phyloP scores from a whole-genome alignment of 2,888 invertebrate genomes.

The Anoplius nigerrimus region DNA sequence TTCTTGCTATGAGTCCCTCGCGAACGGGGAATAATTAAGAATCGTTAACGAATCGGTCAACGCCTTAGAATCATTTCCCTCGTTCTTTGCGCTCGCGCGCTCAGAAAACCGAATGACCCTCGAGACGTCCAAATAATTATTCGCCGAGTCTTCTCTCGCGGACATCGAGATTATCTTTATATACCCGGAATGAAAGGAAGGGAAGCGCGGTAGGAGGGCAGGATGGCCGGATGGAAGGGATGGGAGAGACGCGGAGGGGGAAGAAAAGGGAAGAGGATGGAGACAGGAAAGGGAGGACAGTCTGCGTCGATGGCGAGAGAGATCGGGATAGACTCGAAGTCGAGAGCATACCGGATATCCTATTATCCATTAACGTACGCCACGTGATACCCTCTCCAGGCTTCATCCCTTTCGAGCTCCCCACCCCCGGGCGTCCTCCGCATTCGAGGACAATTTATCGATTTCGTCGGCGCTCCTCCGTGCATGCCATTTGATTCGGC shows the following conservation, averaged over 20 bases:
- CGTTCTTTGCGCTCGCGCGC: conserved; percentile 11
- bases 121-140: conserved; percentile 47
- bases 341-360: conserved; percentile 55
- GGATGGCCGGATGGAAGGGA: no score
- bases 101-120: conserved; percentile 29
- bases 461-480: conserved; percentile 49
- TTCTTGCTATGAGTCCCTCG: no score
- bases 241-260: conserved; percentile 1
- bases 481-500: conserved; percentile 43
- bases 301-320: neutral
- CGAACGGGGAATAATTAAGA: no score
- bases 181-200: conserved; percentile 38
- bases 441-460: conserved; percentile 48
- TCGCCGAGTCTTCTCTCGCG: conserved; percentile 27
- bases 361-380: conserved; percentile 61
- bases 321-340: neutral
- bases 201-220: conserved; percentile 19
- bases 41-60: no score
- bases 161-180: conserved; percentile 49
- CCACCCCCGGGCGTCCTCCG: conserved; percentile 10
- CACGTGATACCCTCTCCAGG: conserved; percentile 44
- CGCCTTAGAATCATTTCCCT: neutral
- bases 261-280: neutral
- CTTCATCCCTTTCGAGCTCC: conserved; percentile 1
- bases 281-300: no score